Base-by-base conservation (phyloP, 2,888 invertebrate genomes). In the Bombyx huttoni region DNA sequence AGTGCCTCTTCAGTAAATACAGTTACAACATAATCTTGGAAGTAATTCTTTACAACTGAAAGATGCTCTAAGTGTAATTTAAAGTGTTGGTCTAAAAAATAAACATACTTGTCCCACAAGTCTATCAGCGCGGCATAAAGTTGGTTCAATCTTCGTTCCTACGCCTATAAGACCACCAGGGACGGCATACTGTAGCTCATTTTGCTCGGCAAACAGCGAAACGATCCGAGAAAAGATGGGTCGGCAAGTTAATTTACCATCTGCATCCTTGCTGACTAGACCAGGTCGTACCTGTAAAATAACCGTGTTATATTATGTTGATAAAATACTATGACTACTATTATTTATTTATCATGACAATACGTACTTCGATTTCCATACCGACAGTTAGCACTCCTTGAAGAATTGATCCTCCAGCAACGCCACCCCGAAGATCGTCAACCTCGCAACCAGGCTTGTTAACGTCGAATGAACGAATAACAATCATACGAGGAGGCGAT, bases 381-480 rank as follows among this genome's bases (percentile, higher is more conserved):
- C 99, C 99, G 58, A 99, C 97, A 83, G 95, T 96, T 34, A 98
- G 90, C 33, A 98, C 98, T 53, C 99, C 99, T 72, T 96, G 93
- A 46, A 99, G 89, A 69, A 99, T 98, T 74, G 98, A 98, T 47
- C 99, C 99, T 59, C 99, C 99, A 53, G 99, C 99, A 34, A 99
- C 99, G 34, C 99, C 99, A 46, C 99, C 99, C 76, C 98, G 96
- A 53, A 99, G 89, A 81, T 99, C 98, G 63, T 97, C 96, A 8
- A 98, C 99, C 82, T 99, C 99, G 77, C 98, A 98, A 48, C 99
- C 99, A 6, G 99, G 99, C 84, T 99, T 99, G 89, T 99, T 99
- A 1, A 99, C 99, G 84, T 99, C 99, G 83, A 99, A 99, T 6
- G 99, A 99, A 64, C 96, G 92, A 70, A 97, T 96, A 48, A 97